phyloP scores from a whole-genome alignment of 2,113 vertebrate genomes.

The Hoplias malabaricus region DNA sequence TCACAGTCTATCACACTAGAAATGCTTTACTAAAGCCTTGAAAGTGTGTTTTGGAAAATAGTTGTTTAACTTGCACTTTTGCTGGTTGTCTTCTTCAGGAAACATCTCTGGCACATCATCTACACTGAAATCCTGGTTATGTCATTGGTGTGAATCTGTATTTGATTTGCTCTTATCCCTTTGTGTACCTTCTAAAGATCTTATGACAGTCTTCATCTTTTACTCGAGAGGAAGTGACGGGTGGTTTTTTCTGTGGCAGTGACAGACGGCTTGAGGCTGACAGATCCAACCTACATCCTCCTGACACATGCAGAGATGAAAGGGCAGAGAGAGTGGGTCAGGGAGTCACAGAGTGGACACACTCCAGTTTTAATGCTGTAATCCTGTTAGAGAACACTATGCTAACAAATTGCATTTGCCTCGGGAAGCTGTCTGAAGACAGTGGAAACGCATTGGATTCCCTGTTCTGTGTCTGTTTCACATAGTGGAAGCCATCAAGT shows the following conservation, averaged over 20 bases:
- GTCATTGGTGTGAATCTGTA: too few species aligned
- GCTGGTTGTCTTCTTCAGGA: too few species aligned
- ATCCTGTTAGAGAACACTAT: slow-evolving; percentile 9
- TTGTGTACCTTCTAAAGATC: background rate
- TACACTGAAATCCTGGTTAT: too few species aligned
- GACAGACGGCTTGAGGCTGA: background rate
- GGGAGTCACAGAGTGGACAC: slow-evolving; percentile 7
- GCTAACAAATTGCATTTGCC: slow-evolving; percentile 11
- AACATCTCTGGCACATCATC: too few species aligned
- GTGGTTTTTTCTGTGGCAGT: too few species aligned
- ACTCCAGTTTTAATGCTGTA: background rate
- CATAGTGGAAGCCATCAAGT: background rate
- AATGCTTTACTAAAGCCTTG: background rate
- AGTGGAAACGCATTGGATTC: background rate
- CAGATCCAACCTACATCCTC: background rate
- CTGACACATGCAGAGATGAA: slow-evolving; percentile 4
- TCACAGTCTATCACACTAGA: slow-evolving; percentile 20
- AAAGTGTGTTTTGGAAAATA: too few species aligned
- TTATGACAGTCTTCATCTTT: background rate
- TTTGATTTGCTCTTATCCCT: background rate
- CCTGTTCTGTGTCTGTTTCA: background rate
- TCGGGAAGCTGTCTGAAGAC: background rate
- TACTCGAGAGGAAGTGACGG: background rate
- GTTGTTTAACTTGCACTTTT: too few species aligned
- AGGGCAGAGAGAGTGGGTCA: background rate